These are phyloP conservation scores for Brachyhypopomus gauderio DNA, from an alignment of 2,113 vertebrate genomes.

Conservation along the genomic window DNA sequence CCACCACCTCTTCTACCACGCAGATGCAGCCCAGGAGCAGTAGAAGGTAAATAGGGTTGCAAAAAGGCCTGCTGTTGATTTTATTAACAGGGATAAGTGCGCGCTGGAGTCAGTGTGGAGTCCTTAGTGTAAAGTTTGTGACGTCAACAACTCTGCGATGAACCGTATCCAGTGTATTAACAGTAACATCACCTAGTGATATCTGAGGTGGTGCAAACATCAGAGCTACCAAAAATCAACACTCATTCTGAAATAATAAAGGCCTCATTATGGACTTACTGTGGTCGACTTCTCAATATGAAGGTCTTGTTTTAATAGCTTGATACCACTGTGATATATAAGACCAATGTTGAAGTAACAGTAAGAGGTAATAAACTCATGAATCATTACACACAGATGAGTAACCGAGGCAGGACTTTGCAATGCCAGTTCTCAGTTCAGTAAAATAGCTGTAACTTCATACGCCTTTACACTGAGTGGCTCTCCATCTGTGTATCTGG, in stretches of 20 bases:
- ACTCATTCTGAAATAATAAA: too few species aligned
- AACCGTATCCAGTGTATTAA: too few species aligned
- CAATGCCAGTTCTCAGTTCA: not conserved
- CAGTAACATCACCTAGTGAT: too few species aligned
- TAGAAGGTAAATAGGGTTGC: not conserved
- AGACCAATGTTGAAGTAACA: not conserved
- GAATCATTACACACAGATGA: slow-evolving; percentile 6
- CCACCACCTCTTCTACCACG: not conserved
- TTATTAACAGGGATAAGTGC: too few species aligned
- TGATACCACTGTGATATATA: not conserved
- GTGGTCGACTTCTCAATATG: not conserved
- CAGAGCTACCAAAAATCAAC: too few species aligned
- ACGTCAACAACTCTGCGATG: too few species aligned
- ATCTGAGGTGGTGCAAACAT: too few species aligned
- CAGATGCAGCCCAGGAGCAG: slow-evolving; percentile 1
- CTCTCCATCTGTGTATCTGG: slow-evolving; percentile 11
- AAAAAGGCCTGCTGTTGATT: not conserved
- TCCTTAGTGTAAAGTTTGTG: too few species aligned
- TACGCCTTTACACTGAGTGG: slow-evolving; percentile 8
- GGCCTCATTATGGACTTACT: too few species aligned
- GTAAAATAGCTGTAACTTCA: slow-evolving; percentile 12
- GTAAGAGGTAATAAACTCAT: not conserved
- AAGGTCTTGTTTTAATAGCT: not conserved
- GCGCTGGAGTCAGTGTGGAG: too few species aligned
- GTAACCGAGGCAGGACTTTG: not conserved